phyloP scores from a whole-genome alignment of 2,888 invertebrate species.

The Hypomecis punctinalis region DNA sequence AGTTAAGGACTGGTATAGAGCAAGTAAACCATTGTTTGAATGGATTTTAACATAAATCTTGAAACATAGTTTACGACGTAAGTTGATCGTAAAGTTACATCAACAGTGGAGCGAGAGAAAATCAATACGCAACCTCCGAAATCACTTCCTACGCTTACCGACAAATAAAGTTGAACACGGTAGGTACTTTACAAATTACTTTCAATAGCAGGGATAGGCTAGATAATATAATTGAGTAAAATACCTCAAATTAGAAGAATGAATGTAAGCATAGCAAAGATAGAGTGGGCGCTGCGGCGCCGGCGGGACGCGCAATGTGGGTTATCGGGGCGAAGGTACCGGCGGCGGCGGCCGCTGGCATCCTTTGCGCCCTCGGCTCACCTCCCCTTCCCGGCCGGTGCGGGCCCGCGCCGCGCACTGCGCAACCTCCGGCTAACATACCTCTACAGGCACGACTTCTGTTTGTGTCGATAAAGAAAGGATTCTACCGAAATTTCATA shows the following conservation, averaged over 20 bases:
- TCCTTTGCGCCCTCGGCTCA: slow-evolving; percentile 49
- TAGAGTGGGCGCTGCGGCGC: slow-evolving; percentile 46
- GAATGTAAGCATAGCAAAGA: slow-evolving; percentile 26
- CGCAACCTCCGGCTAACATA: slow-evolving; percentile 46
- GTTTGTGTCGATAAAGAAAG: slow-evolving; percentile 25
- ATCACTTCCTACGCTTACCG: slow-evolving; percentile 5
- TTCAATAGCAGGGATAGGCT: not conserved
- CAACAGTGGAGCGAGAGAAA: slow-evolving; percentile 10
- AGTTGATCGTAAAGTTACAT: slow-evolving; percentile 2
- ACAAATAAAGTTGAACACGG: not conserved
- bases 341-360: slow-evolving; percentile 46
- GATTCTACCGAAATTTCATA: slow-evolving; percentile 7
- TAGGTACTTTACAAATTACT: not conserved
- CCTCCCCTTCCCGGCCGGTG: slow-evolving; percentile 48
- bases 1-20: too few species aligned
- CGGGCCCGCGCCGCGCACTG: slow-evolving; percentile 55
- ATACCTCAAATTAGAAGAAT: not conserved
- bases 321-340: slow-evolving; percentile 74
- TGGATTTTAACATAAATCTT: not conserved
- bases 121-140: slow-evolving; percentile 22
- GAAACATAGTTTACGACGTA: not conserved
- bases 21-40: not conserved
- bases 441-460: slow-evolving; percentile 17
- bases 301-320: slow-evolving; percentile 64
- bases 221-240: slow-evolving; percentile 7